Conservation (phyloP, 2,113 vertebrate genomes). For the Sinocyclocheilus grahami region DNA sequence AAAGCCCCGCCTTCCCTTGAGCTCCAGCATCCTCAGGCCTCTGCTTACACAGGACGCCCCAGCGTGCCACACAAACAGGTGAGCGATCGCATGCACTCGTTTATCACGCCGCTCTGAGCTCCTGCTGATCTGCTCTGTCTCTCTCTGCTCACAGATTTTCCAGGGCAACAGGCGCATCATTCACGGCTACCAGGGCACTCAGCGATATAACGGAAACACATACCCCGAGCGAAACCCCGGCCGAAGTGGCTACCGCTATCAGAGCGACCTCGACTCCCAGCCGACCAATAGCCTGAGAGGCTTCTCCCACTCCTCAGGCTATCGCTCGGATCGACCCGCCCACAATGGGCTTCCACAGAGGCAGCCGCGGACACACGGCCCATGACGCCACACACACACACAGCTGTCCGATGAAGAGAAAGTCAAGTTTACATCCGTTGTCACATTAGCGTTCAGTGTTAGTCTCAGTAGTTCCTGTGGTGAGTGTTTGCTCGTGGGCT, state of each 20-base stretch:
- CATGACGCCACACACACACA: slow-evolving; percentile 60
- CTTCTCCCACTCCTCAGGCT: slow-evolving; percentile 55
- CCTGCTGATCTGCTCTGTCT: not conserved
- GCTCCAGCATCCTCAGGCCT: slow-evolving; percentile 64
- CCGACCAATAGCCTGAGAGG: slow-evolving; percentile 60
- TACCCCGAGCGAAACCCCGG: slow-evolving; percentile 75
- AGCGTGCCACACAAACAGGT: slow-evolving; percentile 76
- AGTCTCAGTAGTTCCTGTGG: slow-evolving; percentile 10
- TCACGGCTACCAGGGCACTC: slow-evolving; percentile 77
- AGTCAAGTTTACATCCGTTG: not conserved
- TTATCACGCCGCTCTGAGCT: not conserved
- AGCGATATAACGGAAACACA: slow-evolving; percentile 71
- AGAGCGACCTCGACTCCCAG: slow-evolving; percentile 61
- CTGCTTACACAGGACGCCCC: slow-evolving; percentile 65
- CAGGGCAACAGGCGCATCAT: slow-evolving; percentile 76
- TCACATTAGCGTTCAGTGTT: slow-evolving; percentile 5
- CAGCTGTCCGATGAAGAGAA: not conserved
- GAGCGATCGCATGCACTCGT: no score
- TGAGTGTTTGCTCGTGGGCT: slow-evolving; percentile 15
- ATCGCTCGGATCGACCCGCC: slow-evolving; percentile 66
- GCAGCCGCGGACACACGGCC: slow-evolving; percentile 79
- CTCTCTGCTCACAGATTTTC: slow-evolving; percentile 74
- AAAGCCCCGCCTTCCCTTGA: slow-evolving; percentile 64
- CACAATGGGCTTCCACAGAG: slow-evolving; percentile 84
- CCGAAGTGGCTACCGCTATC: slow-evolving; percentile 70